A percentile compares a stretch with the other conserved stretches of the same genome.
These are phyloP conservation scores for Stylophora pistillata DNA, from an alignment of 64 coral and sea anemone genomes.

Conservation along the genomic window DNA sequence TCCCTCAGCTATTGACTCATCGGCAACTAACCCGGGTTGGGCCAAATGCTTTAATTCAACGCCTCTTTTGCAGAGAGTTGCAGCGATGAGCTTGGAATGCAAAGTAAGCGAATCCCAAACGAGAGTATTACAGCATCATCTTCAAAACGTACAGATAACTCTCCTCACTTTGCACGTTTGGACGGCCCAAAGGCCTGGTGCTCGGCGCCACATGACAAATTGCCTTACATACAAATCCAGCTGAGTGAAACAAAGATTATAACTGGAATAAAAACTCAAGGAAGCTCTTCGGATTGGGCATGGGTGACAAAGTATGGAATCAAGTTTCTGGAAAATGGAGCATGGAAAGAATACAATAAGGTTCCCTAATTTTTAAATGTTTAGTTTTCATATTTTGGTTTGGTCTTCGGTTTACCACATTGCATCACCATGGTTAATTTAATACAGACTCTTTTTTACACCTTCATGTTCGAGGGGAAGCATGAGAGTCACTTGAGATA, in stretches of 20 bases:
- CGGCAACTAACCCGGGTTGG: too few species aligned
- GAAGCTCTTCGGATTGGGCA: not conserved
- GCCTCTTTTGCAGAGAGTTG: not conserved
- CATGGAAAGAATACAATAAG: conserved; percentile 20
- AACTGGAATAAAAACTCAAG: conserved; percentile 41
- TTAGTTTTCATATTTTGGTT: not conserved
- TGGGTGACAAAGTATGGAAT: conserved; percentile 32
- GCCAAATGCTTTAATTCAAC: not conserved
- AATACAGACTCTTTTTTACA: not conserved
- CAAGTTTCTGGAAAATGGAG: conserved; percentile 27
- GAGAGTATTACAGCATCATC: conserved; percentile 38
- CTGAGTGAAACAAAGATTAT: conserved; percentile 24
- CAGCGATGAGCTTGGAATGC: not conserved
- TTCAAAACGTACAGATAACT: not conserved
- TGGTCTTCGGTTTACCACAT: not conserved
- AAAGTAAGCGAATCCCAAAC: conserved; percentile 15
- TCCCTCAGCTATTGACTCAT: too few species aligned
- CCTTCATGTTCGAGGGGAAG: not conserved
- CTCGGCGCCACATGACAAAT: not conserved
- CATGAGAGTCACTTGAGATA: too few species aligned
- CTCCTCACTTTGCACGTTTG: conserved; percentile 7
- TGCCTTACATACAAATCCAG: conserved; percentile 38
- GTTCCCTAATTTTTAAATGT: not conserved
- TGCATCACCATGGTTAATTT: too few species aligned
- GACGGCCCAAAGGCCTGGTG: conserved; percentile 37